Conservation (phyloP, 2,888 invertebrate genomes). For the Glaucopsyche alexis region DNA sequence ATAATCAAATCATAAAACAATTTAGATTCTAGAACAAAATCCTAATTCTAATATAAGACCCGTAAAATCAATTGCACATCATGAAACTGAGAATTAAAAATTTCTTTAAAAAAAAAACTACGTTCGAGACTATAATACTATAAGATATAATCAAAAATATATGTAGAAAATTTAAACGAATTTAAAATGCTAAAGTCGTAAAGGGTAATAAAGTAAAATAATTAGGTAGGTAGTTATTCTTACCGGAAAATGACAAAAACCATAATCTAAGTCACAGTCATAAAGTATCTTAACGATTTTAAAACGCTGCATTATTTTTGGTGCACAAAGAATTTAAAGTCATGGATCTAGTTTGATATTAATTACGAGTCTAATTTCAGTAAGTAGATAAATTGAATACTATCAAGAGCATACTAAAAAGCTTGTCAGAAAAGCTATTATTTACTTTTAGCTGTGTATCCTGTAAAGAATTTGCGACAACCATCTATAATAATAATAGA, state of each 20-base stretch:
- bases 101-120: not conserved
- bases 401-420: not conserved
- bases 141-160: not conserved
- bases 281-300: slow-evolving; percentile 16
- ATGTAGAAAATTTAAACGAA: not conserved
- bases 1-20: too few species aligned
- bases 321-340: not conserved
- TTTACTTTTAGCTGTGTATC: too few species aligned
- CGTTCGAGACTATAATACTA: not conserved
- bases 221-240: slow-evolving; percentile 22
- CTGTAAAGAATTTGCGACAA: too few species aligned
- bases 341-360: slow-evolving; percentile 9
- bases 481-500: too few species aligned
- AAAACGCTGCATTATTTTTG: slow-evolving; percentile 5
- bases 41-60: too few species aligned
- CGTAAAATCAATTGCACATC: too few species aligned
- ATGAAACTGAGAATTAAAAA: not conserved
- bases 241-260: not conserved
- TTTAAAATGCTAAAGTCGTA: not conserved
- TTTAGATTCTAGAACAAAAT: too few species aligned
- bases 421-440: not conserved
- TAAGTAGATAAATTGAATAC: not conserved
- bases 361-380: not conserved
- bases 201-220: slow-evolving; percentile 18
- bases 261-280: slow-evolving; percentile 7